Conservation (phyloP, 2,888 invertebrate genomes). For the Nomada flava region DNA sequence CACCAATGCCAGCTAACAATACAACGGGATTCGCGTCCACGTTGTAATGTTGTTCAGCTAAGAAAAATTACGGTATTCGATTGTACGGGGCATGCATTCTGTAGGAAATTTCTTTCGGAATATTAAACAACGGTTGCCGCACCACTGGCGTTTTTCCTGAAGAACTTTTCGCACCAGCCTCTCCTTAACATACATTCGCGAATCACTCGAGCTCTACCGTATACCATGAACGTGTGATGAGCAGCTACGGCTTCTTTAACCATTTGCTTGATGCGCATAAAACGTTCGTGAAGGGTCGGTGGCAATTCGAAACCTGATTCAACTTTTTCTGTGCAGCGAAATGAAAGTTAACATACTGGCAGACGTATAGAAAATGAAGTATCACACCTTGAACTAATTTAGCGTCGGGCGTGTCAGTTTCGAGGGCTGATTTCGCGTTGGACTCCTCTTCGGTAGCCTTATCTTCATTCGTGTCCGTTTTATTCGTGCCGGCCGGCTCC, state of each 20-base stretch:
- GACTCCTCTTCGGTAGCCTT: slow-evolving; percentile 35
- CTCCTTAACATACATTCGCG: slow-evolving; percentile 80
- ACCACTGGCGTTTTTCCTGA: slow-evolving; percentile 63
- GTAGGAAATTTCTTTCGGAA: background rate
- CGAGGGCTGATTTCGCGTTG: slow-evolving; percentile 18
- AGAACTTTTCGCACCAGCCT: slow-evolving; percentile 82
- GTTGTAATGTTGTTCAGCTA: slow-evolving; percentile 70
- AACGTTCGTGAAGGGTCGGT: slow-evolving; percentile 77
- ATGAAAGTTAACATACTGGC: background rate
- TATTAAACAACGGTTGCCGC: background rate
- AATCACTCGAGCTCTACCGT: slow-evolving; percentile 79
- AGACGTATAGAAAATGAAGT: too few species aligned
- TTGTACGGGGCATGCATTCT: too few species aligned
- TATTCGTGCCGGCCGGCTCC: slow-evolving; percentile 56
- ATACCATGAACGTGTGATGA: slow-evolving; percentile 81
- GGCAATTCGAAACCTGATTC: slow-evolving; percentile 57
- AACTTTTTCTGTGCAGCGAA: slow-evolving; percentile 14
- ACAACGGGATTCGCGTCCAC: slow-evolving; percentile 78
- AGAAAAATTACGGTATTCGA: slow-evolving; percentile 6
- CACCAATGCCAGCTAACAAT: slow-evolving; percentile 78
- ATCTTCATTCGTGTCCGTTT: slow-evolving; percentile 61
- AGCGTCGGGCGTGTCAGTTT: background rate
- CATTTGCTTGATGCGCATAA: slow-evolving; percentile 76
- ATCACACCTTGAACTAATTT: slow-evolving; percentile 51
- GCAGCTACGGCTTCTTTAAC: slow-evolving; percentile 79